phyloP scores from a whole-genome alignment of 1,140 invertebrate genomes.

The Ceratina calcarata region DNA sequence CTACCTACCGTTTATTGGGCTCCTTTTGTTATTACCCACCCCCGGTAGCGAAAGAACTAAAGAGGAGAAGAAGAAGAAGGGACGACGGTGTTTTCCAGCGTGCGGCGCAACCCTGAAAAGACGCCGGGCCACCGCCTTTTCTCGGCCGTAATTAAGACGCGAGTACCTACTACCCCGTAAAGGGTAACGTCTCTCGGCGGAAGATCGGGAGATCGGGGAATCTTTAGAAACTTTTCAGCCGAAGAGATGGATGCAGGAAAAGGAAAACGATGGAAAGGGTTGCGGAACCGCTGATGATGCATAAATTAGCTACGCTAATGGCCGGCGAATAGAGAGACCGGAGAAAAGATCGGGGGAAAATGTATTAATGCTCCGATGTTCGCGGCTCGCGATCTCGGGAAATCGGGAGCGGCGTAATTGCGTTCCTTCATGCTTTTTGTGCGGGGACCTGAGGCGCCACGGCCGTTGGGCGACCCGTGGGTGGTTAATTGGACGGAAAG shows the following conservation, averaged over 20 bases:
- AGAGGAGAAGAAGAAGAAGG: slow-evolving; percentile 41
- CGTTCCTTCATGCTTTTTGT: slow-evolving; percentile 26
- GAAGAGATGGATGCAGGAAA: slow-evolving; percentile 76
- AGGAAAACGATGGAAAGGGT: slow-evolving; percentile 63
- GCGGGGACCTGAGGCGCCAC: not conserved
- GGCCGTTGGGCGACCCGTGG: not conserved
- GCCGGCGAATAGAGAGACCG: slow-evolving; percentile 54
- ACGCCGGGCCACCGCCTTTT: slow-evolving; percentile 61
- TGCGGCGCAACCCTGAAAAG: slow-evolving; percentile 50
- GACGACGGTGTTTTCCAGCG: slow-evolving; percentile 37
- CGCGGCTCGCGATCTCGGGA: not conserved
- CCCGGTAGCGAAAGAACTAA: not conserved
- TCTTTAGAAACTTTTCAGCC: slow-evolving; percentile 75
- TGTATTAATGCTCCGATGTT: slow-evolving; percentile 65
- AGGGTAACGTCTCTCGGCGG: too few species aligned
- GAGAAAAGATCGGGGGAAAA: slow-evolving; percentile 70
- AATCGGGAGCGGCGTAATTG: slow-evolving; percentile 44
- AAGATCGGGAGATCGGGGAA: slow-evolving; percentile 43
- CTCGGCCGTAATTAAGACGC: slow-evolving; percentile 73
- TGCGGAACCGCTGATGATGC: slow-evolving; percentile 70
- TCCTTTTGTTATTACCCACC: slow-evolving; percentile 68
- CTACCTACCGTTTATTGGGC: slow-evolving; percentile 74
- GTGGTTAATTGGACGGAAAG: not conserved
- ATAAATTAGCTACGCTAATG: slow-evolving; percentile 77
- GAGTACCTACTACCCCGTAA: slow-evolving; percentile 1